Percentiles rank a stretch among this genome's conserved stretches.
These are phyloP conservation scores for Formica aserva DNA, from an alignment of 2,888 invertebrate genomes.

Conservation along the genomic window DNA sequence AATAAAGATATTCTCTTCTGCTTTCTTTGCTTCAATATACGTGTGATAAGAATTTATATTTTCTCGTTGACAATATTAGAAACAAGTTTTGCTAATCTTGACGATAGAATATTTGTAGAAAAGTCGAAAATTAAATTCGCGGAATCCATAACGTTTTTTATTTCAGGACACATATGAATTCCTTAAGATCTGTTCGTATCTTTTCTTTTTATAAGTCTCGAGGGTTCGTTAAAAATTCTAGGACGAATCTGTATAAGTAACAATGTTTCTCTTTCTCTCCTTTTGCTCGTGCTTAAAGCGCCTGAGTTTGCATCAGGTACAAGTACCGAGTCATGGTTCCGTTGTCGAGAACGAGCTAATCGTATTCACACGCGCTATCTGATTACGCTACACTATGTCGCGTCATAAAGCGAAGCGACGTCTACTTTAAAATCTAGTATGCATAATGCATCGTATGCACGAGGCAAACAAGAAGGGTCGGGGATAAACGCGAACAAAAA, in stretches of 20 bases:
- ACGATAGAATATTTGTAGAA: neutral
- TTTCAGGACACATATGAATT: neutral
- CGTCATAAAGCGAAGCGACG: conserved; percentile 39
- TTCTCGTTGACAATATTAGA: neutral
- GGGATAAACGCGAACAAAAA: conserved; percentile 46
- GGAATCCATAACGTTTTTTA: neutral
- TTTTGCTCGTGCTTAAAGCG: conserved; percentile 24
- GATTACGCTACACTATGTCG: conserved; percentile 48
- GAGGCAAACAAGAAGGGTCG: conserved; percentile 40
- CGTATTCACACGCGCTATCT: conserved; percentile 53
- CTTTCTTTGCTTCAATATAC: neutral
- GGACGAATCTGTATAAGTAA: neutral
- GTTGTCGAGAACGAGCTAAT: conserved; percentile 48
- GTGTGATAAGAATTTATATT: neutral
- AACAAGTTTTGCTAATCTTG: neutral
- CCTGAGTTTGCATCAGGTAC: conserved; percentile 29
- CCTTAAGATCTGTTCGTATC: neutral
- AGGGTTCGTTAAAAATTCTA: conserved; percentile 5
- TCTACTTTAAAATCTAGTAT: conserved; percentile 59
- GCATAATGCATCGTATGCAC: conserved; percentile 60
- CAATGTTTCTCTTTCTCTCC: neutral
- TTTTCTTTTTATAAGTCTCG: neutral
- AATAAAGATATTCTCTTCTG: neutral
- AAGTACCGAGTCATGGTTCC: conserved; percentile 34
- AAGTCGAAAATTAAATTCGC: neutral